Conservation (phyloP, 2,888 invertebrate genomes). For the Pseudanteris insignis region DNA sequence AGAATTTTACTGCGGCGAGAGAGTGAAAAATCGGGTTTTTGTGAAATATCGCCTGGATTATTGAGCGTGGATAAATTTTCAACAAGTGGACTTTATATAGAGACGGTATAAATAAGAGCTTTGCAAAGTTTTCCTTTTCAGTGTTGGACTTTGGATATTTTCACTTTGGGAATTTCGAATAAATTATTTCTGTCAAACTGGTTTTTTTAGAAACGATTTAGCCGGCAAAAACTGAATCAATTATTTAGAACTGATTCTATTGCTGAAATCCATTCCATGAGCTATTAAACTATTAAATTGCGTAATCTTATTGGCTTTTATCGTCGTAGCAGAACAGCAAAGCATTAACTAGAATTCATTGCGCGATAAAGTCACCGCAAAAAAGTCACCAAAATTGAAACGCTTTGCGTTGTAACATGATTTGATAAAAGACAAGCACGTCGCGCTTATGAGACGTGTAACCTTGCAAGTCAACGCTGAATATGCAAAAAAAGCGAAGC, state of each 20-base stretch:
- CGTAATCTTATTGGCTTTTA: too few species aligned
- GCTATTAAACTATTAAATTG: too few species aligned
- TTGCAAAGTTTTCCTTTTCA: constrained; percentile 14
- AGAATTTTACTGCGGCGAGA: constrained; percentile 22
- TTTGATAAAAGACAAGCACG: constrained; percentile 25
- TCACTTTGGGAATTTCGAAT: not conserved
- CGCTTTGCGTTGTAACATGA: constrained; percentile 9
- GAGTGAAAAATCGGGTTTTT: constrained; percentile 34
- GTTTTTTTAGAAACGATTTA: not conserved
- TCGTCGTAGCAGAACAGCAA: too few species aligned
- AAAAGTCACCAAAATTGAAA: constrained; percentile 1
- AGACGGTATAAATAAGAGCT: constrained; percentile 31
- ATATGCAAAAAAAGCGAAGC: constrained; percentile 31
- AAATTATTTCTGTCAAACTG: not conserved
- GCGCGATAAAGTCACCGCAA: too few species aligned
- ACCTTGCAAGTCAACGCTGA: constrained; percentile 16
- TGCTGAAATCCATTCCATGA: not conserved
- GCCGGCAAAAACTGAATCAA: not conserved
- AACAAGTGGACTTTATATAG: constrained; percentile 31
- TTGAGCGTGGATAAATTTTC: constrained; percentile 32
- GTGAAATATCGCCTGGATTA: constrained; percentile 34
- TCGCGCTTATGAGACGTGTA: constrained; percentile 13
- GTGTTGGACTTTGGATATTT: constrained; percentile 1
- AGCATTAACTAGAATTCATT: too few species aligned
- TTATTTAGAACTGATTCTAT: not conserved